Conservation (phyloP, 2,113 vertebrate species). For the Tyto alba region DNA sequence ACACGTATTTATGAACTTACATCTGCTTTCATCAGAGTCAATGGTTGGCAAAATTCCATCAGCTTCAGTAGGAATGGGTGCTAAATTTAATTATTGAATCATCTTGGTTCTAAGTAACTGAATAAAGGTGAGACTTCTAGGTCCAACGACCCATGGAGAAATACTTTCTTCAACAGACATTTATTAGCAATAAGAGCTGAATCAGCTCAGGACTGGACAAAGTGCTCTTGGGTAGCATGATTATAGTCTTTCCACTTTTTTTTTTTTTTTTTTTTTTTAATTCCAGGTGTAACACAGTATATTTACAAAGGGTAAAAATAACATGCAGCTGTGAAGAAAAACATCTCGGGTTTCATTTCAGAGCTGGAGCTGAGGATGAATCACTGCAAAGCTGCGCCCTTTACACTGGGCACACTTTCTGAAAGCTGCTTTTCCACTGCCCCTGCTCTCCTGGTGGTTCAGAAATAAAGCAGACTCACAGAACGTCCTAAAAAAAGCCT, state of each 20-base stretch:
- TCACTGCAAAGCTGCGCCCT: slow-evolving; percentile 45
- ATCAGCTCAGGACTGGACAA: not conserved
- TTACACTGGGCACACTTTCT: not conserved
- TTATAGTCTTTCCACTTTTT: not conserved
- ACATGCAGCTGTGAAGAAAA: slow-evolving; percentile 49
- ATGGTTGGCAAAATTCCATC: slow-evolving; percentile 9
- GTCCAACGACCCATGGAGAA: not conserved
- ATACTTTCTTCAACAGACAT: not conserved
- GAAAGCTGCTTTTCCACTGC: slow-evolving; percentile 65
- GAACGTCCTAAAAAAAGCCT: slow-evolving; percentile 13
- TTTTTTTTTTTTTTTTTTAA: not conserved
- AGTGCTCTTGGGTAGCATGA: not conserved
- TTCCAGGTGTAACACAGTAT: slow-evolving; percentile 57
- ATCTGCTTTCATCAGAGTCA: slow-evolving; percentile 14
- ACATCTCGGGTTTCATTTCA: slow-evolving; percentile 14
- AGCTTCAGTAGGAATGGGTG: not conserved
- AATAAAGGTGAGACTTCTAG: not conserved
- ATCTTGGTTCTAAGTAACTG: not conserved
- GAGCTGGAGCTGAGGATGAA: slow-evolving; percentile 29
- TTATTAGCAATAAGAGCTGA: not conserved
- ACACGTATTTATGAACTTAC: slow-evolving; percentile 27
- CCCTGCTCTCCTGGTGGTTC: not conserved
- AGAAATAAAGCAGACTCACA: slow-evolving; percentile 69
- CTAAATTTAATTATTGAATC: slow-evolving; percentile 21
- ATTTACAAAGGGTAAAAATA: slow-evolving; percentile 61